These are phyloP conservation scores for Metallyticus violacea DNA, from an alignment of 2,888 invertebrate genomes.

Conservation along the genomic window DNA sequence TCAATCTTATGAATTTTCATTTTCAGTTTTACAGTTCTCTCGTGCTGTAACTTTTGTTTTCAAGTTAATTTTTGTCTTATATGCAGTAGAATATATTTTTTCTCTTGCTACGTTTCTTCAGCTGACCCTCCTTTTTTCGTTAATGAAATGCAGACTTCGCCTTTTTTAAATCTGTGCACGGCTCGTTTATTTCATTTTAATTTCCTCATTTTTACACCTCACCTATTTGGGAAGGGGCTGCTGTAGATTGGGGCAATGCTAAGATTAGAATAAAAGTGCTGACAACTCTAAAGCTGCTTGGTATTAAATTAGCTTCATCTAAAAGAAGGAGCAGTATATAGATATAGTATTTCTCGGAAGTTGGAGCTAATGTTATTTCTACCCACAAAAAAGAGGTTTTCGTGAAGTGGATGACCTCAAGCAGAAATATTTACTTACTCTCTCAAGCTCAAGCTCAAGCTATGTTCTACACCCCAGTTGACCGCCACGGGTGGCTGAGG, in stretches of 20 bases:
- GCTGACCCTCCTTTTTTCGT: not conserved
- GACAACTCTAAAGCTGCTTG: not conserved
- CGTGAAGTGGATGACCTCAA: not conserved
- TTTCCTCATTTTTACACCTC: not conserved
- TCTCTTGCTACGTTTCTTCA: not conserved
- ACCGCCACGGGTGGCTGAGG: no score
- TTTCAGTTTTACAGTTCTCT: no score
- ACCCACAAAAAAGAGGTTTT: no score
- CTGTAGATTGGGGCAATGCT: not conserved
- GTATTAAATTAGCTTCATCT: not conserved
- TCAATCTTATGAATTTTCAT: no score
- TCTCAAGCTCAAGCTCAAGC: not conserved
- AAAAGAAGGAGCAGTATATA: not conserved
- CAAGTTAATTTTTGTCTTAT: not conserved
- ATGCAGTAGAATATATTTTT: not conserved
- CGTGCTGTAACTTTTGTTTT: not conserved
- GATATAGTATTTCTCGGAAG: no score
- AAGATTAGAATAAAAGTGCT: not conserved
- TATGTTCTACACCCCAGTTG: not conserved
- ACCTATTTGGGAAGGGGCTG: not conserved
- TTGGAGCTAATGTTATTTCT: no score
- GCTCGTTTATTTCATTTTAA: not conserved
- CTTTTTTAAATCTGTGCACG: not conserved
- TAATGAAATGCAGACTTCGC: not conserved
- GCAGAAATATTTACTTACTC: not conserved